Evolutionary conservation across 53 echinoderm and acorn worm genomes (phyloP).

Genomic region (Holothuria leucospilota): DNA sequence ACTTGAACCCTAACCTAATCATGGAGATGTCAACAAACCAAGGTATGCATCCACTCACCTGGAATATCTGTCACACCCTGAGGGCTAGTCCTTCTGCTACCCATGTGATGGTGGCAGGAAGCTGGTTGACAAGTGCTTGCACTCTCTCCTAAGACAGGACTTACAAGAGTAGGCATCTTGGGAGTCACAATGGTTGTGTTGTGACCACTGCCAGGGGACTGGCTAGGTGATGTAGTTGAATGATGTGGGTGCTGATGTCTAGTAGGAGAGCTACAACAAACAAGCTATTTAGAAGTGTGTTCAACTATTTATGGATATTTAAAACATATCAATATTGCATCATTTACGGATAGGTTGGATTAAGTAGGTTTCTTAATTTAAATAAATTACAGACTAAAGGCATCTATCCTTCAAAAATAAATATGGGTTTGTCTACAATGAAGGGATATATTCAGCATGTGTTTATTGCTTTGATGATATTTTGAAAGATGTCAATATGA

Average conservation of each 20-base stretch:
- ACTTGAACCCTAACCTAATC: background rate
- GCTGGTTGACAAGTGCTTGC: slow-evolving; percentile 81
- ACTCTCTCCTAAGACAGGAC: slow-evolving; percentile 95
- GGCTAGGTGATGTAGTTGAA: background rate
- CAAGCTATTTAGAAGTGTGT: too few species aligned
- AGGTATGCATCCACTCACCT: background rate
- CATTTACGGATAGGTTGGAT: too few species aligned
- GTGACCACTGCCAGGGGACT: background rate
- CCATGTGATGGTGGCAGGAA: background rate
- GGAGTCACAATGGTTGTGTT: slow-evolving; percentile 19
- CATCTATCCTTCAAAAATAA: too few species aligned
- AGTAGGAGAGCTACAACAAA: slow-evolving; percentile 29
- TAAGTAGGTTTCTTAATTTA: too few species aligned
- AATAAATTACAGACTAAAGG: too few species aligned
- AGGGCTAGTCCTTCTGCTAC: background rate
- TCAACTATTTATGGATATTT: too few species aligned
- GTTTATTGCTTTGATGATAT: too few species aligned
- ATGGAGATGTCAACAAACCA: background rate
- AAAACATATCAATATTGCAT: too few species aligned
- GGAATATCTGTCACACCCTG: background rate
- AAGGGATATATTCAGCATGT: too few species aligned
- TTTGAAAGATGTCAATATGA: too few species aligned
- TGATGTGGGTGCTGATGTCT: background rate
- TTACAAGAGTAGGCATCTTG: slow-evolving; percentile 61
- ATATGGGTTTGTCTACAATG: too few species aligned